Evolutionary conservation across 1,140 invertebrate genomes (phyloP), one percentile per base, ranked within the genome.

Genomic region (Zaprionus camerounensis): DNA sequence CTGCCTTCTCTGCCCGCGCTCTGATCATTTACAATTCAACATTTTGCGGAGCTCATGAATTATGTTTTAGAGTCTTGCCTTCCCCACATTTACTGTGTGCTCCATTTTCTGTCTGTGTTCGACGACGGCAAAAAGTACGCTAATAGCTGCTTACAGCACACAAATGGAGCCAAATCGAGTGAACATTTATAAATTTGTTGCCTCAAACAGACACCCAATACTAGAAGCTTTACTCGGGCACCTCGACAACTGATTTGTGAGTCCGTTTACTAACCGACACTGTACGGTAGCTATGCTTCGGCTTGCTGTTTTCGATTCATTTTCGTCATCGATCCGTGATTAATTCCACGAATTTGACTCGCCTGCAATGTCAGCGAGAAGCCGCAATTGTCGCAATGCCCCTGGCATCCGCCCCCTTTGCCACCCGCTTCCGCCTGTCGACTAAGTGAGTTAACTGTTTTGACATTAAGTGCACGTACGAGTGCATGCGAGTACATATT

Each of bases 1-100:
- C 12, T 51, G 36, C 69, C 38, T 36, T 67, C 26, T n/a, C 63
- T 62, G 24, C 69, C 71, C 61, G 63, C 71, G 62, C 64, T 73
- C 64, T 78, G 28, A 82, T 88, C 85, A 81, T 88, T 81, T 88
- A 84, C 84, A 88, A 84, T 90, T 88, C 81, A 84, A 78, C 78
- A 88, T 84, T 87, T 78, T 79, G 62, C 66, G 49, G 36, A 58
- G 65, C 69, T 78, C 56, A 80, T 88, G 81, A 88, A 84, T 88
- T 88, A 88, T 88, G 69, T 84, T 81, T 73, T 71, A 68, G 79
- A 76, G 72, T 75, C 76, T 83, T 80, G 59, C 66, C 65, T 59
- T 75, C 55, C 59, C 41, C 5, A 24, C 38, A 17, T 38, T 74
- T 26, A 56, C 22, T 58, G 31, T 38, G 66, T 71, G 66, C 36